Evolutionary conservation across 2,113 vertebrate species (phyloP), one percentile per base, ranked within the genome.

Genomic region (Cacatua alba): DNA sequence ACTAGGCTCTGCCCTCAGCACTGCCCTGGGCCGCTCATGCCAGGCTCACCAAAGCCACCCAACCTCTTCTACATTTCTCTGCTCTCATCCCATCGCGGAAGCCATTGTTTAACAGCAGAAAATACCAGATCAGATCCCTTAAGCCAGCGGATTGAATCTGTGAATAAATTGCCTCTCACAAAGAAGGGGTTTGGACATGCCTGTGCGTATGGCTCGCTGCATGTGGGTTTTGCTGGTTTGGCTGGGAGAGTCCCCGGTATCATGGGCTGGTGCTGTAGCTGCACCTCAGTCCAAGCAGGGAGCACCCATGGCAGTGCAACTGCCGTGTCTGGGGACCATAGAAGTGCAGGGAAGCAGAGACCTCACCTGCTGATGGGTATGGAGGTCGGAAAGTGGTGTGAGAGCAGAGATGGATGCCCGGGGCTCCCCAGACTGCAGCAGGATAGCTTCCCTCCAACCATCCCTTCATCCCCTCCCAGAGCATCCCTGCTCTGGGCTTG

Each of bases 241-340:
- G 13, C 71, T 44, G 60, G 28, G 28, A 49, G 6, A 26, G 19
- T 49, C 8, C n/a, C n/a, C 3, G 1, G 70, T 8, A 8, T 2
- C 1, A 72, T 52, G 41, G 10, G 29, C 59, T 70, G 59, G 77
- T 17, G 43, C 55, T 41, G 70, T 21, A 15, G 46, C 49, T 74
- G 64, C 18, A 15, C 37, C 28, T 43, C 0, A 3, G 13, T 82
- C 43, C 43, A 25, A 35, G 44, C 26, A 41, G 17, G 37, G 25
- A 51, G 35, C 29, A 74, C n/a, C n/a, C 49, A 1, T 3, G 8
- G 52, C n/a, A 28, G n/a, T 6, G 1, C 4, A 10, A 17, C 20
- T 17, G 0, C 44, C 0, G 1, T 7, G 3, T 13, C 60, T 23
- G 80, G 49, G 75, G 35, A 59, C 62, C 0, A 0, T 26, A 43